A percentile compares a stretch with the other conserved stretches of the same genome.
Evolutionary conservation across 2,888 invertebrate genomes (phyloP).

Genomic region (Drosophila phalerata): DNA sequence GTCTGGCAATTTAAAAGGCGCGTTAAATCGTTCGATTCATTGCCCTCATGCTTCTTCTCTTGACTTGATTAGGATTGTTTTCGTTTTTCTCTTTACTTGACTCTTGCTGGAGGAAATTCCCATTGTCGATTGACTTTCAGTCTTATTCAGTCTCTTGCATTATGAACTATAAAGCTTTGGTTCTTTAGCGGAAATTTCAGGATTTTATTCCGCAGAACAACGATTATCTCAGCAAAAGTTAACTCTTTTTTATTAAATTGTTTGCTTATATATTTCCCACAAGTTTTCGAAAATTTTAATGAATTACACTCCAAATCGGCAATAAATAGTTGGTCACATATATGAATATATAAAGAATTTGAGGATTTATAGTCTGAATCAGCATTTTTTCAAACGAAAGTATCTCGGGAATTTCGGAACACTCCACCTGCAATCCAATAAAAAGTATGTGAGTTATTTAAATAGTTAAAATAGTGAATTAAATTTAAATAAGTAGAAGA

Average conservation of each 20-base stretch:
- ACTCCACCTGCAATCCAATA: neutral
- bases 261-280: too few relatives aligned
- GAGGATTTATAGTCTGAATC: neutral
- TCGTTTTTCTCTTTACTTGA: neutral
- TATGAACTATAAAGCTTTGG: neutral
- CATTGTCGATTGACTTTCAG: neutral
- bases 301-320: neutral
- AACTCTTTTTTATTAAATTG: too few relatives aligned
- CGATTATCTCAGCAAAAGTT: neutral
- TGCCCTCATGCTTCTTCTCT: conserved; percentile 2
- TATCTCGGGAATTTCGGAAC: too few relatives aligned
- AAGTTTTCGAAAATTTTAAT: too few relatives aligned
- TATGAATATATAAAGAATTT: neutral
- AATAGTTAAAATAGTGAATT: too few relatives aligned
- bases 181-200: too few relatives aligned
- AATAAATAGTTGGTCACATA: too few relatives aligned
- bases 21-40: conserved; percentile 18
- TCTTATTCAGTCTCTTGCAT: neutral
- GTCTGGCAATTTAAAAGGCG: conserved; percentile 8
- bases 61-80: neutral
- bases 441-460: too few relatives aligned
- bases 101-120: neutral
- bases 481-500: too few relatives aligned
- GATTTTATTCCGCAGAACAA: neutral
- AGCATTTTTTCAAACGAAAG: neutral